Conservation (phyloP, 2,797 vertebrate species). For the Girardinus metallicus region DNA sequence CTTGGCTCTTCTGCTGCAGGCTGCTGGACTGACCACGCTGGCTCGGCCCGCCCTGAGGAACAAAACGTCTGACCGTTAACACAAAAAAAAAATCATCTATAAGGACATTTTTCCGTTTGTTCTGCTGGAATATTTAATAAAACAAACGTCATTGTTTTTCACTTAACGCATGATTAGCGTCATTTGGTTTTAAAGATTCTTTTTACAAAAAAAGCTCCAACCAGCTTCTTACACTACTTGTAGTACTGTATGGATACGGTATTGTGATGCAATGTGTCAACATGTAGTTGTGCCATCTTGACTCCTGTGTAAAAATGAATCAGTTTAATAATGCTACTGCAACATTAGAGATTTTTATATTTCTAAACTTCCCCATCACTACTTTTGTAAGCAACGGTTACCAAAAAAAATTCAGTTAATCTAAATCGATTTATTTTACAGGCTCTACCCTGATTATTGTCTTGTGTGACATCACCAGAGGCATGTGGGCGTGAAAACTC, state of each 20-base stretch:
- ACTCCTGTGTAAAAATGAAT: neutral
- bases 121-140: neutral
- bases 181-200: no score
- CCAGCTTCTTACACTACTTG: neutral
- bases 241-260: no score
- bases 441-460: neutral
- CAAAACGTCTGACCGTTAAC: neutral
- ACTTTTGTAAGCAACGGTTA: neutral
- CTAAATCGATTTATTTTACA: no score
- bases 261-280: neutral
- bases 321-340: neutral
- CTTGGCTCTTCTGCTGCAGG: constrained; percentile 98
- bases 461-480: neutral
- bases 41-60: constrained; percentile 85
- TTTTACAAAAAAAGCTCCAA: neutral
- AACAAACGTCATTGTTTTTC: neutral
- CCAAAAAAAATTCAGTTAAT: no score
- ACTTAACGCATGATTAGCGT: neutral
- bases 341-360: neutral
- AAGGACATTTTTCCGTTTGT: neutral
- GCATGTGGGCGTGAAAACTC: neutral
- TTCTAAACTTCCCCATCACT: neutral
- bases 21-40: constrained; percentile 91
- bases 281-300: neutral
- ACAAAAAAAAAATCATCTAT: neutral